Conservation (phyloP, 1,140 invertebrate species). For the Eupeodes corollae region DNA sequence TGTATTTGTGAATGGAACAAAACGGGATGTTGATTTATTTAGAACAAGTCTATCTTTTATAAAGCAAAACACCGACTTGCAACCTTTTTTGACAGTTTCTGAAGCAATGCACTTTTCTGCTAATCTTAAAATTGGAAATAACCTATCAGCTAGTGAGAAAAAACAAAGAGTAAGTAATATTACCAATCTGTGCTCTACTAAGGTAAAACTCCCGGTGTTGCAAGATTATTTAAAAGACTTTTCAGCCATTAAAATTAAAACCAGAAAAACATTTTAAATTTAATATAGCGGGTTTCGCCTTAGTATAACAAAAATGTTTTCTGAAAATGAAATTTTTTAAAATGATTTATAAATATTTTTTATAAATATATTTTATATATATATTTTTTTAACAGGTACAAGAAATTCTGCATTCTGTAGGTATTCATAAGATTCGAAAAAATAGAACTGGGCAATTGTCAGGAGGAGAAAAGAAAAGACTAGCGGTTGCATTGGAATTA, state of each 20-base stretch:
- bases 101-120: slow-evolving; percentile 81
- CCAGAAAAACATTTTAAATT: no score
- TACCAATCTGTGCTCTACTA: not conserved
- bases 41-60: slow-evolving; percentile 81
- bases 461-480: slow-evolving; percentile 77
- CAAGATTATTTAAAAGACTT: no score
- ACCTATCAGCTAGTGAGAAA: slow-evolving; percentile 57
- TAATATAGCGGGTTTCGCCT: no score
- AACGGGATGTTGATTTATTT: slow-evolving; percentile 63
- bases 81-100: slow-evolving; percentile 68
- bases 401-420: slow-evolving; percentile 62
- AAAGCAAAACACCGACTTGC: slow-evolving; percentile 78
- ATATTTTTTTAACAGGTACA: slow-evolving; percentile 40
- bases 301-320: no score
- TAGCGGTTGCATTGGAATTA: slow-evolving; percentile 74
- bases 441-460: slow-evolving; percentile 62
- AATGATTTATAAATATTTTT: no score
- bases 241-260: no score
- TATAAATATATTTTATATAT: slow-evolving; percentile 1
- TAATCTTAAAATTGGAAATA: slow-evolving; percentile 66
- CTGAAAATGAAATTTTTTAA: not conserved
- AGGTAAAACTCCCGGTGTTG: no score
- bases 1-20: slow-evolving; percentile 56
- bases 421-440: slow-evolving; percentile 47
- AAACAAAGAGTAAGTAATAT: not conserved